phyloP scores from a whole-genome alignment of 1,140 invertebrate genomes.

The Dreissena polymorpha region DNA sequence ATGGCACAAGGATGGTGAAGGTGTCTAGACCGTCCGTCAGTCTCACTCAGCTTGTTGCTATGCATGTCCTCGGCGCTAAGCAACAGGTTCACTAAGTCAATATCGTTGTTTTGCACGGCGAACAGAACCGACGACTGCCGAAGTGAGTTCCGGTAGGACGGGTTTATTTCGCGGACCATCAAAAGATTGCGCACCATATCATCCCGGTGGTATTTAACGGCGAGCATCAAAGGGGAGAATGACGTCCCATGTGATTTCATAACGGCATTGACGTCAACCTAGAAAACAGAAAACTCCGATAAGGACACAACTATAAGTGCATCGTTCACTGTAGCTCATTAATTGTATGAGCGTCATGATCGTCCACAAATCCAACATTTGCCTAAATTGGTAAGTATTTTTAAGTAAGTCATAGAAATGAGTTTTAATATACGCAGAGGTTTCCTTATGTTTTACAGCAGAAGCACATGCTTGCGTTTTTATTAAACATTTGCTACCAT shows the following conservation, averaged over 20 bases:
- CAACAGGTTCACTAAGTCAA: constrained; percentile 46
- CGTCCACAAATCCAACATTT: too few species aligned
- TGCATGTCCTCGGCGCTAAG: constrained; percentile 36
- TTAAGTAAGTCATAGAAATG: too few species aligned
- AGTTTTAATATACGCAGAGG: too few species aligned
- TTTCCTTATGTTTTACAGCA: too few species aligned
- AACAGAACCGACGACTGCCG: constrained; percentile 34
- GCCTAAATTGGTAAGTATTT: too few species aligned
- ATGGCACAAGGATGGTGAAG: constrained; percentile 51
- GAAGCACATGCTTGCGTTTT: too few species aligned
- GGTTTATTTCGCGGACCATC: constrained; percentile 31
- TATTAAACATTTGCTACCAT: too few species aligned
- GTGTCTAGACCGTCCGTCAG: background rate
- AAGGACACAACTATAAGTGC: too few species aligned
- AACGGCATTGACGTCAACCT: constrained; percentile 42
- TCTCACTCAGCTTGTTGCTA: background rate
- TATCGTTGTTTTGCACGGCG: constrained; percentile 50
- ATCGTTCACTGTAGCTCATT: too few species aligned
- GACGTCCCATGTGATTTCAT: constrained; percentile 41
- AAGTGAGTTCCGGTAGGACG: constrained; percentile 42
- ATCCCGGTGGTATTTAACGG: constrained; percentile 22
- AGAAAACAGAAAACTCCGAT: background rate
- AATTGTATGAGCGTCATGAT: too few species aligned
- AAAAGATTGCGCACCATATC: constrained; percentile 43
- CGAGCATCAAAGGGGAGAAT: constrained; percentile 43